These are phyloP conservation scores for Catharus minimus DNA, from an alignment of 2,113 vertebrate genomes.

Conservation along the genomic window DNA sequence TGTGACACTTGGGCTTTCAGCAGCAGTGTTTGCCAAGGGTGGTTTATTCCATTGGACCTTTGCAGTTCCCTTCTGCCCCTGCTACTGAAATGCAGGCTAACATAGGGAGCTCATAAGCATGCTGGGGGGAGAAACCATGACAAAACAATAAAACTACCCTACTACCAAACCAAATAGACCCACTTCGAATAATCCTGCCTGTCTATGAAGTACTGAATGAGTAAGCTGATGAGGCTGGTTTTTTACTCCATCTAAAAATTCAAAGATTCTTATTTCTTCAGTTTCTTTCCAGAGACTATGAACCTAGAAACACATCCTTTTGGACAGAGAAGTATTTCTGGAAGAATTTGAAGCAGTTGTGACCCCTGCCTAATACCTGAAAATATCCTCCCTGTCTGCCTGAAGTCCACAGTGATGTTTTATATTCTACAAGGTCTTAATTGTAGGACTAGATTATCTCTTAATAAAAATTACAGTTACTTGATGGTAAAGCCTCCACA, in stretches of 20 bases:
- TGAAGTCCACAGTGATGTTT: neutral
- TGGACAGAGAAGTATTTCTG: neutral
- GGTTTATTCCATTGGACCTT: neutral
- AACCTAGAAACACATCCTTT: neutral
- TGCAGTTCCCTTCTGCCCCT: neutral
- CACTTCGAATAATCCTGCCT: neutral
- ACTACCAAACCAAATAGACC: neutral
- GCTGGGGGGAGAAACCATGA: neutral
- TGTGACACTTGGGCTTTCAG: neutral
- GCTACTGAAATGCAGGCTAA: neutral
- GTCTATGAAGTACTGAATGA: neutral
- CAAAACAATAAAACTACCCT: accelerated
- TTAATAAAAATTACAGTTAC: neutral
- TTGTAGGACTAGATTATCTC: neutral
- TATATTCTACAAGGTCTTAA: neutral
- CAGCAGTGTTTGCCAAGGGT: neutral
- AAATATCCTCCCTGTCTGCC: neutral
- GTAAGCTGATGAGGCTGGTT: neutral
- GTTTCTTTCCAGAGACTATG: neutral
- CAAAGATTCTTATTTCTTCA: neutral
- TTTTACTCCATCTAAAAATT: neutral
- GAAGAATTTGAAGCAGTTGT: neutral
- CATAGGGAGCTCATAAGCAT: neutral
- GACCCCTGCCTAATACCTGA: neutral
- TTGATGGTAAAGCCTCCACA: neutral